Evolutionary conservation across 2,113 vertebrate genomes (phyloP), one percentile per base, ranked within the genome.

Genomic region (Hemiscyllium ocellatum): DNA sequence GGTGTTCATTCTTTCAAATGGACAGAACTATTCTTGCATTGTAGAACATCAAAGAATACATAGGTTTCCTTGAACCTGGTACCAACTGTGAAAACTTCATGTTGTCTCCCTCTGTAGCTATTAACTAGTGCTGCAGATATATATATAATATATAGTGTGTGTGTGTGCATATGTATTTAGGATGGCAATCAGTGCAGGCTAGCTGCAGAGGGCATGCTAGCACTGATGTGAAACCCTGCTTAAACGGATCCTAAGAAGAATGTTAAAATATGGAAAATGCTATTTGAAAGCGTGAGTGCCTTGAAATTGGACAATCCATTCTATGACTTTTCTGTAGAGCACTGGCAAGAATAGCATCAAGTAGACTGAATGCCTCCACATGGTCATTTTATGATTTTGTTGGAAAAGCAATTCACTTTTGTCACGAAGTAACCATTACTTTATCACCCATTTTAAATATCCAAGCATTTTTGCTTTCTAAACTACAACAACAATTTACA

Each of bases 161-260:
- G 24, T 70, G 24, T 70, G 22, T 70, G 22, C 26, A 24, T 70
- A 22, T 70, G 69, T n/a, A 33, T 65, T 37, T 91, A 65, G 87
- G 29, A 0, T 65, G 52, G 29, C 0, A 91, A 61, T n/a, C 52
- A 4, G 22, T 61, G 26, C 29, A 61, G 87, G 89, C 61, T 91
- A 66, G 89, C 89, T 93, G 89, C 33, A 93, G 89, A 93, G 89
- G 89, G 89, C 89, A 93, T 66, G 89, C 89, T 66, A 37, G 66
- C 89, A 93, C 89, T 66, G 61, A 24, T 65, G 56, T 66, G 89
- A 65, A 66, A 66, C 33, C 66, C 29, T 93, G 89, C n/a, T 93
- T 19, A 66, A 66, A 65, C 33, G 66, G 33, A 93, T 3, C 66
- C 66, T 66, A 83, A 47, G 80, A 42, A 42, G 78, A 42, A 83